Conservation (phyloP, 2,888 invertebrate species). For the Eretmocerus hayati region DNA sequence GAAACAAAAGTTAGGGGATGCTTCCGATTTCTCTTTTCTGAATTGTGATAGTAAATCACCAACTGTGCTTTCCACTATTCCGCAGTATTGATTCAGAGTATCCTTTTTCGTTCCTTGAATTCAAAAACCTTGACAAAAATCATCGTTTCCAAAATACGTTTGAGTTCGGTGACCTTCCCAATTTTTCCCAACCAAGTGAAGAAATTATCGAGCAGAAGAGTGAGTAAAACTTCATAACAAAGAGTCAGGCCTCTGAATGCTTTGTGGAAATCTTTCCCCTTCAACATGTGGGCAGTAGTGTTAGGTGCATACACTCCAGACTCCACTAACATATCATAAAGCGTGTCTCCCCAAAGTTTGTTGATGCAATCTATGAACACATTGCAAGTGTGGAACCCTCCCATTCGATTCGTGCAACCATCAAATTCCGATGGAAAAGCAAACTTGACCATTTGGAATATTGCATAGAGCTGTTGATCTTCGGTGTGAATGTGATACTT, state of each 20-base stretch:
- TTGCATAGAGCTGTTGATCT: neutral
- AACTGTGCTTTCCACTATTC: neutral
- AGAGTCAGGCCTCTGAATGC: neutral
- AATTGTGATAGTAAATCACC: neutral
- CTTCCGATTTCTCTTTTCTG: neutral
- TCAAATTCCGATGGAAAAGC: neutral
- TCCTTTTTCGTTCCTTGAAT: no score
- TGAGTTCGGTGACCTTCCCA: no score
- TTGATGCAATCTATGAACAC: no score
- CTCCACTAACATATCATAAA: no score
- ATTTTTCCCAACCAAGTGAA: neutral
- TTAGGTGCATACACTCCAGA: neutral
- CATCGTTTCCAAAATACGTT: no score
- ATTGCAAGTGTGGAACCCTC: constrained; percentile 1
- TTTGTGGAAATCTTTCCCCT: neutral
- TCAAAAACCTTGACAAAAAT: no score
- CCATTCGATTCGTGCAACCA: neutral
- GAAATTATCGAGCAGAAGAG: neutral
- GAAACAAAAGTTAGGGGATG: neutral
- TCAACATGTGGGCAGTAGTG: neutral
- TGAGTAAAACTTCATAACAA: neutral
- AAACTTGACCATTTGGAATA: neutral
- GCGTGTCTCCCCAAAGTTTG: no score
- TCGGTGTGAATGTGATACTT: neutral
- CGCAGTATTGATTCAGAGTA: neutral